A percentile compares a stretch with the other conserved stretches of the same genome.
phyloP scores from a whole-genome alignment of 2,113 vertebrate species.

The Solea senegalensis region DNA sequence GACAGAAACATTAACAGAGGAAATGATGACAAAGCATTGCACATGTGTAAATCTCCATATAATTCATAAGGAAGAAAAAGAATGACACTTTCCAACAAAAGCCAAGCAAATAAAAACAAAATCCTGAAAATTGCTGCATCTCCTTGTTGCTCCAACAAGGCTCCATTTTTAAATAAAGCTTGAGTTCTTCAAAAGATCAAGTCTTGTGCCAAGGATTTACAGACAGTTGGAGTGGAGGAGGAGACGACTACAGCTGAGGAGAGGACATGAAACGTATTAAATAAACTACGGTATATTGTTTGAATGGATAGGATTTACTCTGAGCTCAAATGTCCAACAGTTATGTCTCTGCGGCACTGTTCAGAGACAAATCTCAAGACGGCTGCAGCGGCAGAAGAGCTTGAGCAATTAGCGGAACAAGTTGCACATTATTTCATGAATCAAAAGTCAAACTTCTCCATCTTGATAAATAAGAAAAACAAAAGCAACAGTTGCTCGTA shows the following conservation, averaged over 20 bases:
- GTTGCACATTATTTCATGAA: too few relatives aligned
- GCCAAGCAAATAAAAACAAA: constrained; percentile 9
- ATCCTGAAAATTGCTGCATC: neutral
- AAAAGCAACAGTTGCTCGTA: constrained; percentile 27
- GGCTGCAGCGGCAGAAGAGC: constrained; percentile 7
- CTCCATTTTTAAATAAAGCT: neutral
- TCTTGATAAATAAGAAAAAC: constrained; percentile 36
- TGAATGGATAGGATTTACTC: constrained; percentile 17
- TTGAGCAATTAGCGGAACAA: constrained; percentile 1
- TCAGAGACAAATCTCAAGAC: neutral
- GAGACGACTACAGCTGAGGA: neutral
- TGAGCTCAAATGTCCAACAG: neutral
- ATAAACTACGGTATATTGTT: neutral
- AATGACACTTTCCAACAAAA: constrained; percentile 12
- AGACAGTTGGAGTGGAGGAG: constrained; percentile 8
- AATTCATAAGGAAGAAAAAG: constrained; percentile 12
- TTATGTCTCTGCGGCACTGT: neutral
- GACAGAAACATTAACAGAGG: neutral
- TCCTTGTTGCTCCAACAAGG: neutral
- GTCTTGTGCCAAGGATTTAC: neutral
- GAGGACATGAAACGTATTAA: constrained; percentile 2
- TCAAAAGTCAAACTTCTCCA: constrained; percentile 4
- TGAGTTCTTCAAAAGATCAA: too few relatives aligned
- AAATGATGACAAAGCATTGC: constrained; percentile 12
- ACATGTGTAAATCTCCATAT: constrained; percentile 12